Conservation (phyloP, 2,797 vertebrate genomes). For the Thaleichthys pacificus region DNA sequence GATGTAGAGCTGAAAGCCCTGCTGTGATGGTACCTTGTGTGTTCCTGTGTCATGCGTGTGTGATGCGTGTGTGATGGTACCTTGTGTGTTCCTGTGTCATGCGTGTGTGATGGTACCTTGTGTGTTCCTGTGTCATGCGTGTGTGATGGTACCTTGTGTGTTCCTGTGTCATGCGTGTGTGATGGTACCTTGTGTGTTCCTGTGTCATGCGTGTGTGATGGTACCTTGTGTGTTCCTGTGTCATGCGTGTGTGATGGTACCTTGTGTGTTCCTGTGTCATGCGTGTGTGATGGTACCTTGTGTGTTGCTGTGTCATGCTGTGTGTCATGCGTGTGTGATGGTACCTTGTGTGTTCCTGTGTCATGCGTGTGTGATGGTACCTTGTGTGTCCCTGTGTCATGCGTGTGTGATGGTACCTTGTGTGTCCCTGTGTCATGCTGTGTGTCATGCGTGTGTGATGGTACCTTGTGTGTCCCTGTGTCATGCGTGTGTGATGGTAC, state of each 20-base stretch:
- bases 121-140: constrained; percentile 16
- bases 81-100: no score
- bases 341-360: no score
- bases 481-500: background rate
- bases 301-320: constrained; percentile 15
- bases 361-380: constrained; percentile 43
- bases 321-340: constrained; percentile 25
- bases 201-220: constrained; percentile 12
- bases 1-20: background rate
- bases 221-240: constrained; percentile 17
- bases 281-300: no score
- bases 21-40: background rate
- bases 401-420: no score
- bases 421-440: constrained; percentile 16
- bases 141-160: constrained; percentile 36
- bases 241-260: constrained; percentile 43
- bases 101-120: no score
- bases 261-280: no score
- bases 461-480: constrained; percentile 11
- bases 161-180: constrained; percentile 33
- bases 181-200: no score
- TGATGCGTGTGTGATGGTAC: constrained; percentile 42
- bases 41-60: constrained; percentile 12
- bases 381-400: no score
- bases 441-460: constrained; percentile 22